Evolutionary conservation across 1,140 invertebrate species (phyloP), one percentile per base, ranked within the genome.

Genomic region (Agrypnia vestita): DNA sequence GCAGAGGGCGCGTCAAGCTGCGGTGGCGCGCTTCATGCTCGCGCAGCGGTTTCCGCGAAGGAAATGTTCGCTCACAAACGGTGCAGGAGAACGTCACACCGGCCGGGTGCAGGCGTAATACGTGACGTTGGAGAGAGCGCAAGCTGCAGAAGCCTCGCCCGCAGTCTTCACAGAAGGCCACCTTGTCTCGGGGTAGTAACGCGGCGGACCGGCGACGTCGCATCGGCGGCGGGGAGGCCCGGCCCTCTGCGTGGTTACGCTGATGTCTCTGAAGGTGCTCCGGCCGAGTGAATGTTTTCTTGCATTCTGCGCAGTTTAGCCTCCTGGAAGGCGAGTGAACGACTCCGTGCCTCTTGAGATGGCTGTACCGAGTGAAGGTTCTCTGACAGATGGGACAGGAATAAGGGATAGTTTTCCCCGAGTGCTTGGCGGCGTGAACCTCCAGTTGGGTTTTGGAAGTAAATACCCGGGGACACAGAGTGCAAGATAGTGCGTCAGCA

Each of bases 61-160:
- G 84, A 84, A 91, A 92, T n/a, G 87, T 86, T 79, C 90, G 90
- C 7, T 86, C 86, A 84, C 92, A 93, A 56, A 85, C 86, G 81
- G 88, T 89, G 81, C 91, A 91, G 6, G 85, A 85, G 72, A 86
- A 90, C 0, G 86, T 85, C 59, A 88, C 88, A 47, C 90, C 89
- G 0, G 88, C 90, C 35, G 80, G 83, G 81, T 91, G 90, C 19
- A 85, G 76, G 7, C 86, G 86, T 53, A 88, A 87, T 1, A 35
- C 25, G 80, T 91, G 90, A 19, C 89, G 86, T 44, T 89, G 87
- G 59, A 90, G 77, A 77, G 90, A 90, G 43, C 89, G 89, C 62
- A 89, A 87, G 17, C 89, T 90, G 0, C 89, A 90, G 84, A 91
- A 91, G 11, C 86, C 76, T 81, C 86, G 86, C 0, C 85, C 69